These are phyloP conservation scores for Tachyglossus aculeatus DNA, from an alignment of 2,797 vertebrate genomes.

Conservation along the genomic window DNA sequence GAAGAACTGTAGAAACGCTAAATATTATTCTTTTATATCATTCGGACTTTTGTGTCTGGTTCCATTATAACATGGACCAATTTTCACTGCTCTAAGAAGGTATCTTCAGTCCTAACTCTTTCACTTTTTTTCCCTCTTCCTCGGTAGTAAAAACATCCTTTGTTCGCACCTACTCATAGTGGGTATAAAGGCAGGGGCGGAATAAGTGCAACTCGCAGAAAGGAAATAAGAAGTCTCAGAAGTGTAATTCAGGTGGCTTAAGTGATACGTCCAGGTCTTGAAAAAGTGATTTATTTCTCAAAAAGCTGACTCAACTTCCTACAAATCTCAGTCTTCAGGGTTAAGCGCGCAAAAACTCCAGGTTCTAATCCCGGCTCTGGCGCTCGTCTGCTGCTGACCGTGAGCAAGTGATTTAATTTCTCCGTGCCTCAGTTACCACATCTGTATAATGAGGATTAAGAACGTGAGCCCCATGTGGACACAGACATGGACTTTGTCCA, in stretches of 20 bases:
- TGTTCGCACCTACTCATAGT: not conserved
- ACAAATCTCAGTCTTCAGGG: slow-evolving; percentile 35
- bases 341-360: slow-evolving; percentile 54
- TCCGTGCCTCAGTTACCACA: too few species aligned
- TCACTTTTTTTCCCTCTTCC: too few species aligned
- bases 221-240: not conserved
- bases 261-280: slow-evolving; percentile 37
- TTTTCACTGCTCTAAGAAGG: not conserved
- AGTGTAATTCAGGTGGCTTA: slow-evolving; percentile 45
- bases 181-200: not conserved
- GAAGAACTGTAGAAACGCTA: not conserved
- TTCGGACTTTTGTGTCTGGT: not conserved
- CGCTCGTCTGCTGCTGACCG: too few species aligned
- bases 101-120: too few species aligned
- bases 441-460: too few species aligned
- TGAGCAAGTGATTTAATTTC: too few species aligned
- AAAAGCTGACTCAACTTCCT: slow-evolving; percentile 47
- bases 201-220: not conserved
- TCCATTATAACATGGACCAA: not conserved
- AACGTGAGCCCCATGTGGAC: too few species aligned
- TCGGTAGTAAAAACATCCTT: too few species aligned
- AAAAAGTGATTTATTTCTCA: slow-evolving; percentile 56
- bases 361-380: too few species aligned
- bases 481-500: too few species aligned
- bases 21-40: not conserved